A percentile compares a stretch with the other conserved stretches of the same genome.
phyloP scores from a whole-genome alignment of 2,888 invertebrate species.

The Salpingus planirostris region DNA sequence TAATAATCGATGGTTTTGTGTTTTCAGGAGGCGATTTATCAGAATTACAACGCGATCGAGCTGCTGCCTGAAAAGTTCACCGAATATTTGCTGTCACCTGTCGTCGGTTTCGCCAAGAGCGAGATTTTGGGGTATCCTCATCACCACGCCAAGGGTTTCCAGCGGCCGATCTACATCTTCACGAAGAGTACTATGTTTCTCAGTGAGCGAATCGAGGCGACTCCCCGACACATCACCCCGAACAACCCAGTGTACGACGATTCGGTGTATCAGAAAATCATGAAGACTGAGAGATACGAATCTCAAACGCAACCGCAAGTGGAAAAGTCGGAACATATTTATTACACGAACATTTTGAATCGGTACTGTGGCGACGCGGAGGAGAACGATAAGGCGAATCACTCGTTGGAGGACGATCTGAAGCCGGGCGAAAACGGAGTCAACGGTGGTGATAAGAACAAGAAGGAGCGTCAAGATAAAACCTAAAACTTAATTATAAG shows the following conservation, averaged over 20 bases:
- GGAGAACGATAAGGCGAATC: conserved; percentile 21
- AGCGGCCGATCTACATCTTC: conserved; percentile 63
- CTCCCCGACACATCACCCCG: conserved; percentile 26
- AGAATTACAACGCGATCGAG: conserved; percentile 76
- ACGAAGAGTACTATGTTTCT: conserved; percentile 42
- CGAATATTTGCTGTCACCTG: conserved; percentile 80
- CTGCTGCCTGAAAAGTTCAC: conserved; percentile 89
- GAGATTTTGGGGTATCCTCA: conserved; percentile 74
- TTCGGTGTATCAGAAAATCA: conserved; percentile 14
- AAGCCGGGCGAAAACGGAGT: conserved; percentile 6
- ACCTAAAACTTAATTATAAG: conserved; percentile 13
- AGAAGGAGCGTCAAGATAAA: no score
- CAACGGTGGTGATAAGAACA: conserved; percentile 1
- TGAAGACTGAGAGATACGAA: conserved; percentile 26
- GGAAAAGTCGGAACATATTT: conserved; percentile 24
- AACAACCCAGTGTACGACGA: conserved; percentile 19
- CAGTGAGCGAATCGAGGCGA: conserved; percentile 36
- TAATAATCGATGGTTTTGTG: no score
- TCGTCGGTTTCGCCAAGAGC: conserved; percentile 87
- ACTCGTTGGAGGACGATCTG: conserved; percentile 18
- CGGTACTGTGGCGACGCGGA: conserved; percentile 23
- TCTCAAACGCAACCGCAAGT: conserved; percentile 17
- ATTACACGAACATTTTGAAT: conserved; percentile 24
- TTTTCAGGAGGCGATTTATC: conserved; percentile 78
- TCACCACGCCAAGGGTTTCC: conserved; percentile 77